Percentiles rank a stretch among this genome's conserved stretches.
Conservation (phyloP, 92 coral and sea anemone species). For the Isaurus tuberculatus region DNA sequence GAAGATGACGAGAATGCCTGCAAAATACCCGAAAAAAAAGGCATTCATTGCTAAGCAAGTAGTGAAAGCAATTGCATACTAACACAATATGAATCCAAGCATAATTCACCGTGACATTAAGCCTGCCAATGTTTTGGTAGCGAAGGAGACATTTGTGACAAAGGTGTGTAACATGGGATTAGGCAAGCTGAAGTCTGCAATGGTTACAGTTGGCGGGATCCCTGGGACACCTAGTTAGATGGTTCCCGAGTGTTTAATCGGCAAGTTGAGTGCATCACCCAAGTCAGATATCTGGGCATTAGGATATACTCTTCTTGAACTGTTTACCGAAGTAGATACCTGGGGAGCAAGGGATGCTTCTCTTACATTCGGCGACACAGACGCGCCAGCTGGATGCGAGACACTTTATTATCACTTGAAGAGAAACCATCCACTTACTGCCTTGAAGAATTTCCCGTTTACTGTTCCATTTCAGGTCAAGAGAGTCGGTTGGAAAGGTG, state of each 20-base stretch:
- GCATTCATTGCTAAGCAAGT: conserved; percentile 40
- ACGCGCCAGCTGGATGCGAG: conserved; percentile 9
- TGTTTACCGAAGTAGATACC: conserved; percentile 1
- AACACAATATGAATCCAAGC: conserved; percentile 34
- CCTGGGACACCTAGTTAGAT: conserved; percentile 54
- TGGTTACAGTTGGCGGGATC: conserved; percentile 28
- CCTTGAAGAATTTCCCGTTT: background rate
- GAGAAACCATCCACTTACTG: background rate
- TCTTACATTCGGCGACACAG: background rate
- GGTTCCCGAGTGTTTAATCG: conserved; percentile 47
- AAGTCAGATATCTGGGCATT: conserved; percentile 52
- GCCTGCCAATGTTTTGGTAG: conserved; percentile 37
- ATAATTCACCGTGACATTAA: conserved; percentile 44
- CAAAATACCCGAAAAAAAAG: background rate
- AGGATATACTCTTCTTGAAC: conserved; percentile 42
- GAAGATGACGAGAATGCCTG: conserved; percentile 18
- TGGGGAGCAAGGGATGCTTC: background rate
- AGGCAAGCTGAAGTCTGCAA: conserved; percentile 31
- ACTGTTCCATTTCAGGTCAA: conserved; percentile 8
- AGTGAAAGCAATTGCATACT: conserved; percentile 31
- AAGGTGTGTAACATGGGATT: conserved; percentile 42
- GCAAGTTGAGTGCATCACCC: conserved; percentile 32
- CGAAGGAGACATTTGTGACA: conserved; percentile 40
- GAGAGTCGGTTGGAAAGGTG: conserved; percentile 10
- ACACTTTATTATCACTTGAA: conserved; percentile 14